Conservation (phyloP, 2,888 invertebrate species). For the Dorcus hopei region DNA sequence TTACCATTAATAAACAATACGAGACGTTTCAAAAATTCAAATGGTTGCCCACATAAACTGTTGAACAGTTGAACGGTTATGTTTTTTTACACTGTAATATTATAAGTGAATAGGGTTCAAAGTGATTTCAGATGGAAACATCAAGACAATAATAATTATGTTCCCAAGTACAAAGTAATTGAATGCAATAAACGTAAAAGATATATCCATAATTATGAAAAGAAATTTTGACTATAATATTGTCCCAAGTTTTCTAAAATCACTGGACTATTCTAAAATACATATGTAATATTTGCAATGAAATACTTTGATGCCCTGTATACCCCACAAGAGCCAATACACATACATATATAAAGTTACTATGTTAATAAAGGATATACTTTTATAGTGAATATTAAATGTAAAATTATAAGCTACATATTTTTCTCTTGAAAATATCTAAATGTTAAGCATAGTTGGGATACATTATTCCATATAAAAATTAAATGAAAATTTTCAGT, state of each 20-base stretch:
- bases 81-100: constrained; percentile 31
- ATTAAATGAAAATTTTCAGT: constrained; percentile 1
- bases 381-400: constrained; percentile 17
- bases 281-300: constrained; percentile 31
- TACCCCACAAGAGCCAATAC: constrained; percentile 46
- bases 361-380: constrained; percentile 38
- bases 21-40: constrained; percentile 25
- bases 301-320: constrained; percentile 43
- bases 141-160: constrained; percentile 37
- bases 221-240: constrained; percentile 22
- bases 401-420: constrained; percentile 20
- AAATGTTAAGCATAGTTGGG: constrained; percentile 20
- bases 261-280: constrained; percentile 34
- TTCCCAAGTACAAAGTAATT: constrained; percentile 11
- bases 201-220: constrained; percentile 4
- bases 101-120: constrained; percentile 36
- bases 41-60: constrained; percentile 25
- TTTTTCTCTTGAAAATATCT: constrained; percentile 19
- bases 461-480: constrained; percentile 9
- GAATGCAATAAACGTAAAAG: constrained; percentile 2
- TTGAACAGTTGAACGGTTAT: constrained; percentile 43
- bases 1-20: constrained; percentile 22
- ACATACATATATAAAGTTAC: constrained; percentile 41
- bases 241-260: constrained; percentile 43
- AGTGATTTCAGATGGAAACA: constrained; percentile 40